These are phyloP conservation scores for Thymallus thymallus DNA, from an alignment of 2,113 vertebrate genomes.

Conservation along the genomic window DNA sequence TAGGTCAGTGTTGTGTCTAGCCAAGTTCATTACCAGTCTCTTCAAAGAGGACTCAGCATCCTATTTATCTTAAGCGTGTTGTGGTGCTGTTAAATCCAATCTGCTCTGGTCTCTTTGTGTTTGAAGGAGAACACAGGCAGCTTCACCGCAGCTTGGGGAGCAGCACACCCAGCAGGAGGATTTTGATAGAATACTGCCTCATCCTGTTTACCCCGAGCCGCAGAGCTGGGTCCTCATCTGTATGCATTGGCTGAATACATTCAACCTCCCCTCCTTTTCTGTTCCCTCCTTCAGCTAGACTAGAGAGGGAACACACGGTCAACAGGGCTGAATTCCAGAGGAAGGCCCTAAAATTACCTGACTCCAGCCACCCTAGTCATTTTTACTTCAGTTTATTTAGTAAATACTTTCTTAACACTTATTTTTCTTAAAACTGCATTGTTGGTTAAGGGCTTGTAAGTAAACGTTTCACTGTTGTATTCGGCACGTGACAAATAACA, in stretches of 20 bases:
- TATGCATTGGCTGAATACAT: conserved; percentile 27
- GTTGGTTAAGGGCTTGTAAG: too few relatives aligned
- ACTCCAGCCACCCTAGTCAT: too few relatives aligned
- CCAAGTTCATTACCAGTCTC: neutral
- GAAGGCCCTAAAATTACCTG: too few relatives aligned
- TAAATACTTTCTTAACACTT: too few relatives aligned
- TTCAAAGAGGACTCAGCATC: neutral
- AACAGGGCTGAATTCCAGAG: too few relatives aligned
- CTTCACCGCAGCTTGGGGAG: conserved; percentile 17
- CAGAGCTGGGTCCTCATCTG: conserved; percentile 26
- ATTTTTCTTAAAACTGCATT: too few relatives aligned
- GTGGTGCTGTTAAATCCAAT: conserved; percentile 12
- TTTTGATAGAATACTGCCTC: conserved; percentile 24
- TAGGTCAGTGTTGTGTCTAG: neutral
- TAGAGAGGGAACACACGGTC: too few relatives aligned
- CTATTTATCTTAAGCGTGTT: neutral
- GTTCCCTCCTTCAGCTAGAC: neutral
- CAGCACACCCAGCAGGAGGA: conserved; percentile 26
- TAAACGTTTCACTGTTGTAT: too few relatives aligned
- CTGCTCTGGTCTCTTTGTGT: conserved; percentile 8
- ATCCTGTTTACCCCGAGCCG: conserved; percentile 1
- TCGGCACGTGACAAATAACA: too few relatives aligned
- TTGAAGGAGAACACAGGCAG: conserved; percentile 21
- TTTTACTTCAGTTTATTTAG: too few relatives aligned
- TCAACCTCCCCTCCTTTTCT: conserved; percentile 7